A percentile compares a stretch with the other conserved stretches of the same genome.
These are phyloP conservation scores for Apteryx mantelli DNA, from an alignment of 2,113 vertebrate genomes.

Conservation along the genomic window DNA sequence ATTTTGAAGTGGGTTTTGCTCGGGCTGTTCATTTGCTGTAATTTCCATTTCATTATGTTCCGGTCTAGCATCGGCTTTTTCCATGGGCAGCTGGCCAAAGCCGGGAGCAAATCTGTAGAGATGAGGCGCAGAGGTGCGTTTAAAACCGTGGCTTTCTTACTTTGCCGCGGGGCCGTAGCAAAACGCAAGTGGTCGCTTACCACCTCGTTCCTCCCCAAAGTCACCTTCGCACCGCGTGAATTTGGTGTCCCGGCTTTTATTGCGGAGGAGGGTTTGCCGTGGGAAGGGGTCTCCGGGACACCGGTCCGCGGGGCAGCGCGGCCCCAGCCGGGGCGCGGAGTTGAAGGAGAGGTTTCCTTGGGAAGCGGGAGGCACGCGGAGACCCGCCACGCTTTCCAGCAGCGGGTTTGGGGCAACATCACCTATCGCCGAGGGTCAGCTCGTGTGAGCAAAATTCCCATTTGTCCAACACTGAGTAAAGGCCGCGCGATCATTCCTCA, in stretches of 20 bases:
- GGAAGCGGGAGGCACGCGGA: neutral
- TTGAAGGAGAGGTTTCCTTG: neutral
- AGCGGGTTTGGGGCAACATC: neutral
- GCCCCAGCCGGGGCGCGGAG: too few species aligned
- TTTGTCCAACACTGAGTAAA: neutral
- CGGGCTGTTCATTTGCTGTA: neutral
- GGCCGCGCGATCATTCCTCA: neutral
- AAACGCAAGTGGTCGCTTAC: too few species aligned
- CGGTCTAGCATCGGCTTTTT: neutral
- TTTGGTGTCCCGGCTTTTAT: neutral
- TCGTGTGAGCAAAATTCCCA: neutral
- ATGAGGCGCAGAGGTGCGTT: rapidly evolving
- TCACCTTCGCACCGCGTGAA: neutral
- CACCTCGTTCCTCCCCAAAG: neutral
- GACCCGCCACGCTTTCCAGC: neutral
- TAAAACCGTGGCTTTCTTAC: neutral
- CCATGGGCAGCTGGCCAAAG: neutral
- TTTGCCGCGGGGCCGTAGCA: too few species aligned
- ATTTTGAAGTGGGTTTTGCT: neutral
- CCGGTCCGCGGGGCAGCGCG: too few species aligned
- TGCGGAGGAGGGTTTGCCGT: neutral
- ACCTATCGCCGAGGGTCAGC: neutral
- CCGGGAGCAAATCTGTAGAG: neutral
- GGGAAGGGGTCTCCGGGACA: neutral
- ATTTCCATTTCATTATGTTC: neutral